These are phyloP conservation scores for Perccottus glenii DNA, from an alignment of 2,113 vertebrate genomes.

Conservation along the genomic window DNA sequence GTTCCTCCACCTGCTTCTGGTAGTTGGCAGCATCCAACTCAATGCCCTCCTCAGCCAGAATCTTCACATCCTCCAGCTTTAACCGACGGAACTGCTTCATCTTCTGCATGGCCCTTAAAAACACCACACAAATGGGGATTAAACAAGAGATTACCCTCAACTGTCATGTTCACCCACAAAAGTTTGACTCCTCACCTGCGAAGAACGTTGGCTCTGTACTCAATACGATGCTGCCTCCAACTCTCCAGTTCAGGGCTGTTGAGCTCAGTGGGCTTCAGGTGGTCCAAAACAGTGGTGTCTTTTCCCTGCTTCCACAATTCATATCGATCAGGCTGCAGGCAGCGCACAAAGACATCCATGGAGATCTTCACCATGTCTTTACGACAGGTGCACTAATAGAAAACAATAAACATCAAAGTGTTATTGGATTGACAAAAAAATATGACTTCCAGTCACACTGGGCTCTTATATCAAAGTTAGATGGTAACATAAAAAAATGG, in stretches of 20 bases:
- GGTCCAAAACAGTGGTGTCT: slow-evolving; percentile 86
- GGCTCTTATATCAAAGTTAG: too few relatives aligned
- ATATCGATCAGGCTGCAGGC: slow-evolving; percentile 93
- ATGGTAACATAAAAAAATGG: too few relatives aligned
- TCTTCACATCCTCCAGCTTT: slow-evolving; percentile 91
- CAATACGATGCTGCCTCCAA: slow-evolving; percentile 87
- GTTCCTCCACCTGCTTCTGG: slow-evolving; percentile 76
- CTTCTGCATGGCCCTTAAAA: slow-evolving; percentile 86
- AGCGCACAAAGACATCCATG: slow-evolving; percentile 96
- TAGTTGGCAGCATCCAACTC: slow-evolving; percentile 82
- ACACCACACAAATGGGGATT: neutral
- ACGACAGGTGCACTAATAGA: slow-evolving; percentile 89
- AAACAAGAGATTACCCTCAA: neutral
- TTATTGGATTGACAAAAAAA: neutral
- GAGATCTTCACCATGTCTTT: slow-evolving; percentile 99
- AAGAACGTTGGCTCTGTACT: slow-evolving; percentile 82
- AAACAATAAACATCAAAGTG: neutral
- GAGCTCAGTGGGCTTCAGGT: slow-evolving; percentile 86
- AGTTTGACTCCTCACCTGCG: slow-evolving; percentile 79
- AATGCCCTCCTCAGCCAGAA: slow-evolving; percentile 82
- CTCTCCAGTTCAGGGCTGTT: slow-evolving; percentile 87
- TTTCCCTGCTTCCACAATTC: slow-evolving; percentile 96
- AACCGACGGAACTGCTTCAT: slow-evolving; percentile 88
- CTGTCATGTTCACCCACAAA: neutral
- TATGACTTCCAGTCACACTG: too few relatives aligned